Conservation (phyloP, 2,797 vertebrate species). For the Thripadectes ignobilis region DNA sequence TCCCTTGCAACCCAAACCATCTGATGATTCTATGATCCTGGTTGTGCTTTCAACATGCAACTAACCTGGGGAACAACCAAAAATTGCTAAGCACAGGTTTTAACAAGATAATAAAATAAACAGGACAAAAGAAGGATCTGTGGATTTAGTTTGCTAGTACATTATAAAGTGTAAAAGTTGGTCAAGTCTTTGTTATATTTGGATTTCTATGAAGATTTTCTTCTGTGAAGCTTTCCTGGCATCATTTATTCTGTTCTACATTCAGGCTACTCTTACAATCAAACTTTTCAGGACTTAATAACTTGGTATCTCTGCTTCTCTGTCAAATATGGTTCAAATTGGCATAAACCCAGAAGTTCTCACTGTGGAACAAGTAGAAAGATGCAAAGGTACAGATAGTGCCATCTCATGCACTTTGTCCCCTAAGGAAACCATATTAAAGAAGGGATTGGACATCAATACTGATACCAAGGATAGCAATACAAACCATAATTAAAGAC, state of each 20-base stretch:
- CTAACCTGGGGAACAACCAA: background rate
- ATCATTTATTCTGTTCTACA: background rate
- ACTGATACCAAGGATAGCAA: background rate
- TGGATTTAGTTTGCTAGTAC: background rate
- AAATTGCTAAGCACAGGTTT: accelerated
- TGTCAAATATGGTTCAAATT: background rate
- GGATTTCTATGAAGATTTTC: background rate
- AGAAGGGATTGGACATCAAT: background rate
- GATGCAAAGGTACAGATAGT: background rate
- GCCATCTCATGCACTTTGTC: background rate
- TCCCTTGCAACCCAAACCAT: background rate
- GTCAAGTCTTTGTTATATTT: background rate
- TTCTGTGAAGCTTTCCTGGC: background rate
- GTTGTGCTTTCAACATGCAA: background rate
- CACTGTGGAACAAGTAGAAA: background rate
- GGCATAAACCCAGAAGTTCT: background rate
- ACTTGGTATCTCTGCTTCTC: background rate
- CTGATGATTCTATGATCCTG: background rate
- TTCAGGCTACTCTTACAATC: background rate
- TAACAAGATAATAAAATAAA: background rate
- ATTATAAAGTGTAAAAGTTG: background rate
- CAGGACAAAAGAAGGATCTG: background rate
- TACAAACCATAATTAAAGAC: background rate
- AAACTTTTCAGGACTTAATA: background rate
- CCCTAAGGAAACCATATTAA: background rate